Base-by-base conservation (phyloP, 1,140 invertebrate species). In the Drosophila triauraria region DNA sequence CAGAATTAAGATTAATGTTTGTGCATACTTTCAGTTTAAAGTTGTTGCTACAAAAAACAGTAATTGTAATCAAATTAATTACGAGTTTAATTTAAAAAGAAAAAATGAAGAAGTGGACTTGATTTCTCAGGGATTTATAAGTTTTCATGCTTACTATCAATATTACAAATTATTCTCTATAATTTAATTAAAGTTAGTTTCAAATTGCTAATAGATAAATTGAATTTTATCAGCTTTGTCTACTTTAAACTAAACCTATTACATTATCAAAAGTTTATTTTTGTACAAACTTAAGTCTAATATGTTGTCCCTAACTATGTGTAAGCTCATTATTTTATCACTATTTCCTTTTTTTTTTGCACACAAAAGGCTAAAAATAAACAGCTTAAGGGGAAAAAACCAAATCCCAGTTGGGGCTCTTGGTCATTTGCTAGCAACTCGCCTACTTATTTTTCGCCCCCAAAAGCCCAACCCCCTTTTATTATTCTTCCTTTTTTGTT, bases 301-400 rank as follows among this genome's bases (percentile, higher is more conserved):
- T 40, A 25, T n/a, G 23, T 56, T 20, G 32, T 2, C 53, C 23
- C 4, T 25, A 40, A 56, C 53, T 35, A 44, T 61, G 20, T 10
- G 4, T 35, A 30, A 17, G 57, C 62, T 65, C 20, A 17, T 62
- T 25, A 44, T 32, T 35, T 65, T 23, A 30, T 40, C 13, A 67
- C 32, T 51, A 25, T 32, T 38, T 25, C 4, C 4, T 61, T 17
- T 44, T 68, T 51, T 25, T 63, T 8, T 23, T 27, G 15, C 27
- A 51, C 17, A 35, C 40, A 23, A 10, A 10, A 40, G 20, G 63
- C 48, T 68, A 71, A 71, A 71, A 71, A 72, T 71, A 72, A 71
- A 71, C 27, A 70, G 65, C 68, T 46, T 60, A 47, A 43, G 69
- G 30, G 42, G 17, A 46, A 25, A 20, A 23, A 50, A 38, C 3